Evolutionary conservation across 92 coral and sea anemone species (phyloP).

Genomic region (Parazoanthus swiftii): DNA sequence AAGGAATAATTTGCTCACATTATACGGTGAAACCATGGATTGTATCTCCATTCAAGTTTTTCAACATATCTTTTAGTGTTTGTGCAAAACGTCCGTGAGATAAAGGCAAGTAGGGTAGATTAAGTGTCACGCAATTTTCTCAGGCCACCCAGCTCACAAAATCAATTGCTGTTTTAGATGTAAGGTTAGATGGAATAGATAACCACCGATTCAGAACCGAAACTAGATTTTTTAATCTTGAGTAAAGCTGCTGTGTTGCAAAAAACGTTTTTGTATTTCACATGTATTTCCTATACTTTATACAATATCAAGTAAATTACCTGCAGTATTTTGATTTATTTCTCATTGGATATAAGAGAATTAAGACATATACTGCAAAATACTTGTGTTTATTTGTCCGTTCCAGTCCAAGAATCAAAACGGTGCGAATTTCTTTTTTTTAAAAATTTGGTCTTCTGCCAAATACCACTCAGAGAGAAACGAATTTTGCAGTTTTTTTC

Average conservation of each 20-base stretch:
- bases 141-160: slow-evolving; percentile 42
- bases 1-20: background rate
- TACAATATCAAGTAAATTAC: background rate
- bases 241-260: slow-evolving; percentile 1
- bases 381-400: background rate
- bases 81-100: slow-evolving; percentile 7
- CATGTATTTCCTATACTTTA: background rate
- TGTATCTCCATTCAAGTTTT: background rate
- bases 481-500: background rate
- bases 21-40: background rate
- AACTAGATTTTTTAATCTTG: background rate
- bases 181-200: slow-evolving; percentile 26
- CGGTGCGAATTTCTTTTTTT: background rate
- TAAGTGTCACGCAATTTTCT: slow-evolving; percentile 20
- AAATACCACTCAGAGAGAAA: background rate
- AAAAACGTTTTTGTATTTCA: background rate
- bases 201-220: background rate
- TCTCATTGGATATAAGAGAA: background rate
- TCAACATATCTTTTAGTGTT: background rate
- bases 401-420: background rate
- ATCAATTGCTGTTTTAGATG: background rate
- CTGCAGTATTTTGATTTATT: background rate
- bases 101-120: background rate
- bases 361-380: background rate
- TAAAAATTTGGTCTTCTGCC: background rate